Evolutionary conservation across 2,113 vertebrate genomes (phyloP), one percentile per base, ranked within the genome.

Genomic region (Pelecanoides urinatrix): DNA sequence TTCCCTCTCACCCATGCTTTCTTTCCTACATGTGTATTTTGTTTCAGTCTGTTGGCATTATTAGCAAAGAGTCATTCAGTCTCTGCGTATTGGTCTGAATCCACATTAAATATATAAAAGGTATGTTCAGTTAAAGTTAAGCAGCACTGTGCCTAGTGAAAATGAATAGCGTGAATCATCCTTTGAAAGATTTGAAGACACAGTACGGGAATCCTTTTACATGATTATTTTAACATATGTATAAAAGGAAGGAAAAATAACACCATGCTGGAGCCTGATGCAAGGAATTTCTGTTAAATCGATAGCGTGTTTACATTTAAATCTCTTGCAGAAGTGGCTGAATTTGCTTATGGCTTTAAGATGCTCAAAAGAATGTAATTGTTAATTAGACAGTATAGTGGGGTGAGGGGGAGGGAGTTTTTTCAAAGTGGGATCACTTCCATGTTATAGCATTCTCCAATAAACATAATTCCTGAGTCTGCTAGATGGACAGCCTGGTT

Each of bases 181-280:
- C 79, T 96, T 92, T 90, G 94, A 95, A 97, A 90, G 81, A 90
- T 81, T 74, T 90, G 92, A 97, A 97, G 94, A 97, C 85, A 75
- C 58, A 76, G 92, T 78, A 78, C 29, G 11, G 88, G 94, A 96
- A 85, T 88, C 86, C 58, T 97, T 95, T 97, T 90, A 92, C 82
- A 68, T 97, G 96, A 98, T 97, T 94, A 93, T 97, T 98, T 98
- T 97, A 98, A 86, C 97, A 97, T 95, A 50, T 96, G 97, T 97
- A 38, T 82, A 40, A 79, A 95, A 91, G 90, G 91, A 92, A 96
- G 89, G 82, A 88, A 96, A 95, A 97, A 63, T 92, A 76, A 68
- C 55, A 96, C 92, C 73, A 45, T 55, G 12, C 88, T 95, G 81
- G 86, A 97, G 73, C 90, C 73, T 1, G 6, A 68, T 73, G 70